Percentiles rank a stretch among this genome's conserved stretches.
Conservation (phyloP, 2,888 invertebrate genomes). For the Tachystola acroxantha region DNA sequence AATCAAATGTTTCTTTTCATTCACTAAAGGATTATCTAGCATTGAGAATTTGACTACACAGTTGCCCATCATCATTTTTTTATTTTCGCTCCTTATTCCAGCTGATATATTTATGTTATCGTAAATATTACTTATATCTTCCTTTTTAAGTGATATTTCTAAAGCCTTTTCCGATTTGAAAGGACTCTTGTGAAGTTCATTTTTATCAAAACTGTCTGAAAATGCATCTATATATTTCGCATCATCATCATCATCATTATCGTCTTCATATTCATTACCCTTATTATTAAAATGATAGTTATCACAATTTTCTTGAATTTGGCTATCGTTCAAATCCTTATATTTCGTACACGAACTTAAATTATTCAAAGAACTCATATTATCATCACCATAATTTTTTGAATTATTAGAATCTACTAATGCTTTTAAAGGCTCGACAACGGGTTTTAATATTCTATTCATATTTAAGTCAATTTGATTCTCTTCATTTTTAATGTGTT, state of each 20-base stretch:
- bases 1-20: not conserved
- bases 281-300: not conserved
- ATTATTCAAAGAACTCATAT: not conserved
- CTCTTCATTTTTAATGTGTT: not conserved
- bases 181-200: not conserved
- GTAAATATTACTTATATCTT: not conserved
- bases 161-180: not conserved
- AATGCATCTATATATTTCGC: not conserved
- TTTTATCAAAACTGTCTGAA: not conserved
- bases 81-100: conserved; percentile 8
- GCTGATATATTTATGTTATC: conserved; percentile 6
- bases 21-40: not conserved
- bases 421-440: conserved; percentile 4
- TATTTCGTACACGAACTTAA: not conserved
- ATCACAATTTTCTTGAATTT: no score
- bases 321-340: not conserved
- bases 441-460: no score
- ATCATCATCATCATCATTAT: not conserved
- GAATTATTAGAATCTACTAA: not conserved
- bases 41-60: conserved; percentile 1
- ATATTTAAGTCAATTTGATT: not conserved
- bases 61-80: conserved; percentile 10
- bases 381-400: not conserved
- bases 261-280: not conserved
- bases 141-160: not conserved